Base-by-base conservation (phyloP, 2,797 vertebrate genomes). In the Anguilla marmorata region DNA sequence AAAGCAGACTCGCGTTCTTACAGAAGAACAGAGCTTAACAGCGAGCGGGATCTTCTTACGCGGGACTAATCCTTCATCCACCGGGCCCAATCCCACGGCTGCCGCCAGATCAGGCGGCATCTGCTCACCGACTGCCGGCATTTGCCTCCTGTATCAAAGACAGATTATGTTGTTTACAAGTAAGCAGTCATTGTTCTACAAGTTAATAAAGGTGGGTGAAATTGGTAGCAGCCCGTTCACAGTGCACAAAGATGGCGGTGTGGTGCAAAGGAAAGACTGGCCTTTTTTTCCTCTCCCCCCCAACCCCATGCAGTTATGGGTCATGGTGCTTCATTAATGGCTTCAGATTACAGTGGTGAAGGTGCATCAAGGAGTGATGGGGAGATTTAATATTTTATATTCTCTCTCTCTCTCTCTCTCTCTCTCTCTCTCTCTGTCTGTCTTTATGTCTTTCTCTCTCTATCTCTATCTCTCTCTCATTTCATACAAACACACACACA, bases 61-160 rank as follows among this genome's bases (percentile, higher is more conserved):
- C 93, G 92, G 91, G 94, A 91, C 94, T 97, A 97, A 97, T 97
- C 96, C 95, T 90, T 94, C 95, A 96, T 97, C 94, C 95, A 93
- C 93, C 94, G 92, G 95, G 94, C 93, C 95, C 86, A 85, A 90
- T 92, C 94, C 90, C 91, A 92, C 94, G 92, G 93, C 91, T 90
- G 92, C 90, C 91, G 88, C 66, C 89, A 93, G 93, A 94, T 94
- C 92, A 94, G 88, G 91, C 90, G 91, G 93, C 93, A 95, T 93
- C 93, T 95, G 94, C 92, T 94, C 90, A 91, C 89, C 89, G 93
- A 91, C 93, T 89, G 84, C 76, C 91, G 86, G 89, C 87, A 69
- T 89, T 66, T 48, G 80, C 91, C 92, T 91, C 92, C 90, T 92
- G 92, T 95, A 95, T 95, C 93, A 94, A 91, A 94, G 90, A 94